Base-by-base conservation (phyloP, 1,140 invertebrate species). In the Conopomorpha cramerella region DNA sequence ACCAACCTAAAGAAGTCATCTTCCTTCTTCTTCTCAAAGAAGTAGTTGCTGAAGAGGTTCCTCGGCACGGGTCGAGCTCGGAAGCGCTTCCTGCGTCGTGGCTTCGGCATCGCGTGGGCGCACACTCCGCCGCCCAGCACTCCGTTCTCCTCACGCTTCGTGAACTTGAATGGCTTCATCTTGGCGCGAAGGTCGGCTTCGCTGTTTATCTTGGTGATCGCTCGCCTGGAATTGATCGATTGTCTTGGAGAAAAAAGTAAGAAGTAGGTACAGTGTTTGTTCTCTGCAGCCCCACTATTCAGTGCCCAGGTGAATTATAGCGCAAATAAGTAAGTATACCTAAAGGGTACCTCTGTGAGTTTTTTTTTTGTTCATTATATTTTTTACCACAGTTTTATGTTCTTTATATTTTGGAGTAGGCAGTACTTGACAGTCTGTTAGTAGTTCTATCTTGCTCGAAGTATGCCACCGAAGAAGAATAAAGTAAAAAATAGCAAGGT, bases 21-120 rank as follows among this genome's bases (percentile, higher is more conserved):
- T 53, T 88, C 85, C 28, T 84, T 74, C 77, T 85, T 86, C 49
- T 83, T 85, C 34, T 86, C 81, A 36, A 87, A 87, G 43, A 87
- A 78, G 36, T 86, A 85, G 45, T 85, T 86, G 15, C 82, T 84
- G 48, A 87, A 87, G 8, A 88, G 53, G 67, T 86, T 82, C 50
- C 80, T 86, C 3, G 86, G 86, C 16, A 88, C 79, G 0, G 86
- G 86, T 41, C 83, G 82, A 0, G 86, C 86, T 51, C 67, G 81
- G 44, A 88, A 88, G 18, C 72, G 74, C 30, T 80, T 80, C 19
- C 68, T 65, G 48, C 67, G 77, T 35, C 60, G 66, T 14, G 36
- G 36, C 41, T 64, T 66, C 3, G 55, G 63, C 8, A 64, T 51
- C 60, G 38, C 54, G 48, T 3, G 58, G 79, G 65, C 47, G 87